Evolutionary conservation across 2,888 invertebrate species (phyloP), one percentile per base, ranked within the genome.

Genomic region (Tupiocoris notatus): DNA sequence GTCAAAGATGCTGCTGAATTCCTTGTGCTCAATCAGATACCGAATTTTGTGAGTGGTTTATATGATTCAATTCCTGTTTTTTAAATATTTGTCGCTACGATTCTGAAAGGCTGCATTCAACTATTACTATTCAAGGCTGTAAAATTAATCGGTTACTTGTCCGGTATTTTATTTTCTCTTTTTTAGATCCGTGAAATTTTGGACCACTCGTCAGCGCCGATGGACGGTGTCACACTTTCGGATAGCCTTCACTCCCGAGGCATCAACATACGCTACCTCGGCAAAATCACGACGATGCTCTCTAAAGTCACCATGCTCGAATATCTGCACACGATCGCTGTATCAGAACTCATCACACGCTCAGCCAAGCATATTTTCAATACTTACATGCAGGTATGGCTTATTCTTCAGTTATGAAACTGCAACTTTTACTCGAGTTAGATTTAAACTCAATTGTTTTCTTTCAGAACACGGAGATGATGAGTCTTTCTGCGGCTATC

Each of bases 1-100:
- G 94, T 98, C 1, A 93, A 94, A 84, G 98, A 98, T 84, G 98
- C 96, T 0, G 96, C 97, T 0, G 95, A 97, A 81, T 98, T 97
- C 86, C 86, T 99, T 80, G 88, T 98, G 66, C 90, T 93, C 16
- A 91, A 93, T 79, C 98, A 98, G 86, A 94, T 99, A 82, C 98
- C 98, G 0, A 92, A 92, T 73, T 95, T 98, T 84, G 94, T 94
- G 84, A 89, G 92, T 86, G 7, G n/a, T n/a, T n/a, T n/a, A n/a
- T n/a, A n/a, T n/a, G n/a, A n/a, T n/a, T n/a, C n/a, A n/a, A n/a
- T n/a, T n/a, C n/a, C n/a, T n/a, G n/a, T n/a, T n/a, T n/a, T n/a
- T n/a, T n/a, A n/a, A n/a, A n/a, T n/a, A n/a, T n/a, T n/a, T n/a
- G n/a, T n/a, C n/a, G n/a, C n/a, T n/a, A n/a, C n/a, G n/a, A n/a